Percentiles rank a stretch among this genome's conserved stretches.
Evolutionary conservation across 2,113 vertebrate genomes (phyloP).

Genomic region (Petrocephalus microphthalmus): DNA sequence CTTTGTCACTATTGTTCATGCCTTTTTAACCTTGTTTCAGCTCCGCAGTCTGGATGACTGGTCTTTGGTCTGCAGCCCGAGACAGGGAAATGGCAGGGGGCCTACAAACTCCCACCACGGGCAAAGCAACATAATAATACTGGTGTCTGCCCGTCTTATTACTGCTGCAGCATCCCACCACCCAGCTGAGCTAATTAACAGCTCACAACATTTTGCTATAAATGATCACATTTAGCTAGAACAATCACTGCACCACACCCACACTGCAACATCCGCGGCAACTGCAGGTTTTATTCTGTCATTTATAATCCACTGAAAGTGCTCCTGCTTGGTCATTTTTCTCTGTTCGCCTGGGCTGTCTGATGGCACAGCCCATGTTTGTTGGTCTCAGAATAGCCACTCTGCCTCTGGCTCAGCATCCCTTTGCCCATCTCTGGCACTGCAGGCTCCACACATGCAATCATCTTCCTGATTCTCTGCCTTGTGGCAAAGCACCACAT

Average conservation of each 20-base stretch:
- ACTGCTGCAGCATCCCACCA: neutral
- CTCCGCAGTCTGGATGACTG: constrained; percentile 56
- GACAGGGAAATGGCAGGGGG: constrained; percentile 30
- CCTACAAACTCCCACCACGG: neutral
- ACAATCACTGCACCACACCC: neutral
- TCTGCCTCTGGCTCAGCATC: neutral
- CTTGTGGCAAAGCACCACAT: neutral
- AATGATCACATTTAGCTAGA: neutral
- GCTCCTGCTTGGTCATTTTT: neutral
- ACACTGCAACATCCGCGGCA: neutral
- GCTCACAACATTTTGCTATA: neutral
- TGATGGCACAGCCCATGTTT: neutral
- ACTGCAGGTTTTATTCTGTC: neutral
- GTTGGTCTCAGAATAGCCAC: neutral
- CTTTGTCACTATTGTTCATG: constrained; percentile 46
- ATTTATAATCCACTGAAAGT: neutral
- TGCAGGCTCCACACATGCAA: neutral
- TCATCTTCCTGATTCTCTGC: neutral
- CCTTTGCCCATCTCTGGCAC: neutral
- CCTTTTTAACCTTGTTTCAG: constrained; percentile 52
- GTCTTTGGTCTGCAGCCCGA: constrained; percentile 50
- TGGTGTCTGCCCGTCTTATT: neutral
- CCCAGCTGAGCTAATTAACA: neutral
- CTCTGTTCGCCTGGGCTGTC: neutral
- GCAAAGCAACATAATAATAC: neutral